phyloP scores from a whole-genome alignment of 2,888 invertebrate genomes.

The Drosophila setosimentum region DNA sequence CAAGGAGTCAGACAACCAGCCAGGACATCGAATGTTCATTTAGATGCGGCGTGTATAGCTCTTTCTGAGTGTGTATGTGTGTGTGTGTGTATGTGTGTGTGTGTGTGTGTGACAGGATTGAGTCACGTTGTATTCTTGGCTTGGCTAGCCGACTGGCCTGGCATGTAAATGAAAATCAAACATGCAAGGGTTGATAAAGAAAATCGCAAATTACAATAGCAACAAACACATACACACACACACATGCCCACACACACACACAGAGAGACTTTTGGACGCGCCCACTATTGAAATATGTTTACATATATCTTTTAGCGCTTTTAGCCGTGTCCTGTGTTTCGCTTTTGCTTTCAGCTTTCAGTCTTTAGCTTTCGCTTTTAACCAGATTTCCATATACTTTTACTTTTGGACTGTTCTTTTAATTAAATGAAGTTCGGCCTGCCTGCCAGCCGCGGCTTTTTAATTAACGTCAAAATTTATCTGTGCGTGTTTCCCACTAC shows the following conservation, averaged over 20 bases:
- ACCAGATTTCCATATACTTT: conserved; percentile 54
- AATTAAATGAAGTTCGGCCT: conserved; percentile 59
- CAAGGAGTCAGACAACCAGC: conserved; percentile 37
- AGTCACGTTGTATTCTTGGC: conserved; percentile 81
- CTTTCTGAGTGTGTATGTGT: neutral
- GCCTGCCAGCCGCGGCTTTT: conserved; percentile 48
- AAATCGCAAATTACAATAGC: conserved; percentile 78
- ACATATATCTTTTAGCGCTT: conserved; percentile 59
- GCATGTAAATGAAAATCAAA: conserved; percentile 85
- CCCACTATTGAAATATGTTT: conserved; percentile 79
- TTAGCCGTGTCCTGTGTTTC: conserved; percentile 39
- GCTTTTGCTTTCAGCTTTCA: conserved; percentile 31
- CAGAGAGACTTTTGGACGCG: conserved; percentile 44
- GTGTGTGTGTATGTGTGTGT: conserved; percentile 24
- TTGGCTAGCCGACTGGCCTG: conserved; percentile 51
- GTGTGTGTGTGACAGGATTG: conserved; percentile 54
- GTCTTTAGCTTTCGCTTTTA: conserved; percentile 40
- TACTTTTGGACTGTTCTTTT: conserved; percentile 42
- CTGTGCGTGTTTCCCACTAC: conserved; percentile 55
- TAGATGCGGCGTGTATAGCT: conserved; percentile 27
- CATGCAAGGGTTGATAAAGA: conserved; percentile 84
- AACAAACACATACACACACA: conserved; percentile 26
- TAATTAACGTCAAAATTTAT: conserved; percentile 74
- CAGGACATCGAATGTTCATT: conserved; percentile 81
- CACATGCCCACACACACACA: conserved; percentile 14